Percentiles rank a stretch among this genome's conserved stretches.
Evolutionary conservation across 2,797 vertebrate genomes (phyloP).

Genomic region (Oreochromis mossambicus): DNA sequence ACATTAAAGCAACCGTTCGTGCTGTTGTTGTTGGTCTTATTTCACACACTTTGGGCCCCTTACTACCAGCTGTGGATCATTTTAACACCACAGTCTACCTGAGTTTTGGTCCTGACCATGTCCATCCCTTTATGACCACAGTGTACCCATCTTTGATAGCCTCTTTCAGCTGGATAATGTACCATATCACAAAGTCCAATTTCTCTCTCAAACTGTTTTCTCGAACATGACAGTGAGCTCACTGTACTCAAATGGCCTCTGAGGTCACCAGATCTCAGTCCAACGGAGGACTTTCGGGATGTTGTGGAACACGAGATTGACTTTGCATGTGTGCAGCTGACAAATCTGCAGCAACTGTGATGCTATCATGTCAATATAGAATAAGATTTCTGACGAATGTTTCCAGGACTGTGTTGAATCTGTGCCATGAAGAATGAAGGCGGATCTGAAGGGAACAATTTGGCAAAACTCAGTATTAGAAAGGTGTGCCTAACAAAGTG

Average conservation of each 20-base stretch:
- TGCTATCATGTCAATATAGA: rapidly evolving
- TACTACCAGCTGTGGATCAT: background rate
- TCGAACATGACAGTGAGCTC: rapidly evolving
- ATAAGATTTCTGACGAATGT: background rate
- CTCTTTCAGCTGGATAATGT: background rate
- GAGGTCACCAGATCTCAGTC: background rate
- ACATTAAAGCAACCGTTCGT: background rate
- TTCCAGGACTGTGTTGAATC: background rate
- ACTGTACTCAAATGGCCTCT: background rate
- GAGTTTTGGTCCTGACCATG: background rate
- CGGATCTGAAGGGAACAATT: background rate
- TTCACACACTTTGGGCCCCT: background rate
- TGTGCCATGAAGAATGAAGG: rapidly evolving
- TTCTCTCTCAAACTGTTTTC: background rate
- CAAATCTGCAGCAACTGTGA: background rate
- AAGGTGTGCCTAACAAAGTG: background rate
- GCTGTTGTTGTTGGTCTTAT: background rate
- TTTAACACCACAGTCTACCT: rapidly evolving
- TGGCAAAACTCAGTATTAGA: background rate
- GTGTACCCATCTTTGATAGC: background rate
- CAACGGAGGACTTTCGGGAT: background rate
- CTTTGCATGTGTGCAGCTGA: background rate
- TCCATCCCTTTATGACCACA: background rate
- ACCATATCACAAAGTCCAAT: background rate
- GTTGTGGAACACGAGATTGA: background rate